phyloP scores from a whole-genome alignment of 1,140 invertebrate species.

The Zaprionus taronus region DNA sequence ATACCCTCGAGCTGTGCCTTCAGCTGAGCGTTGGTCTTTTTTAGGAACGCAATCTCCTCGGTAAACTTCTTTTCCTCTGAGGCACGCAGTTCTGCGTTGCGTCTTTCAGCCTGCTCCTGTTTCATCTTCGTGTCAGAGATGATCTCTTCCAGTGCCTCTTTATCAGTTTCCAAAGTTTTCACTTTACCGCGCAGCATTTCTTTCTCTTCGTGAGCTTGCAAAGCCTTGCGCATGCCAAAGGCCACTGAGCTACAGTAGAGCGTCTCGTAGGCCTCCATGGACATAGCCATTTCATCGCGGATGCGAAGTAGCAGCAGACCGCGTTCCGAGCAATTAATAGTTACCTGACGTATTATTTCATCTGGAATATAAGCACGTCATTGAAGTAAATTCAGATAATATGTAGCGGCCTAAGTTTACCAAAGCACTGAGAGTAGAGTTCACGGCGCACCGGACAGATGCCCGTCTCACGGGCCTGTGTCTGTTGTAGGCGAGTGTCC shows the following conservation, averaged over 20 bases:
- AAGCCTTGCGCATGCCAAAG: slow-evolving; percentile 98
- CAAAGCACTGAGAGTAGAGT: slow-evolving; percentile 98
- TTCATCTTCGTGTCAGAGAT: slow-evolving; percentile 93
- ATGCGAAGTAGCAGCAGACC: slow-evolving; percentile 96
- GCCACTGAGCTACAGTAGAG: slow-evolving; percentile 99
- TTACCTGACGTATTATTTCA: slow-evolving; percentile 97
- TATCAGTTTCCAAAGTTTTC: slow-evolving; percentile 88
- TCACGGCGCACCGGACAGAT: slow-evolving; percentile 97
- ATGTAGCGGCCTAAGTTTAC: slow-evolving; percentile 85
- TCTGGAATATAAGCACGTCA: slow-evolving; percentile 85
- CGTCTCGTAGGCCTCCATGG: slow-evolving; percentile 96
- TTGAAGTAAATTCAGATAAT: neutral
- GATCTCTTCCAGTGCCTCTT: slow-evolving; percentile 90
- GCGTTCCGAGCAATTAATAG: slow-evolving; percentile 98
- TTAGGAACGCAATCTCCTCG: slow-evolving; percentile 95
- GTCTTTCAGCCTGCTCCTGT: slow-evolving; percentile 93
- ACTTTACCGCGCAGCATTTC: slow-evolving; percentile 87
- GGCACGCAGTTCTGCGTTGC: slow-evolving; percentile 92
- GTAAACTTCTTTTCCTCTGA: slow-evolving; percentile 96
- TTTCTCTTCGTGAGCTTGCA: slow-evolving; percentile 91
- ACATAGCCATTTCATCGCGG: slow-evolving; percentile 98
- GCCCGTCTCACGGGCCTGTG: slow-evolving; percentile 97
- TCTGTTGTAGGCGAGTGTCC: slow-evolving; percentile 95
- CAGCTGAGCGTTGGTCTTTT: slow-evolving; percentile 96
- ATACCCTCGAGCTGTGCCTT: slow-evolving; percentile 97